phyloP scores from a whole-genome alignment of 2,797 vertebrate species.

The Limnodromus scolopaceus region DNA sequence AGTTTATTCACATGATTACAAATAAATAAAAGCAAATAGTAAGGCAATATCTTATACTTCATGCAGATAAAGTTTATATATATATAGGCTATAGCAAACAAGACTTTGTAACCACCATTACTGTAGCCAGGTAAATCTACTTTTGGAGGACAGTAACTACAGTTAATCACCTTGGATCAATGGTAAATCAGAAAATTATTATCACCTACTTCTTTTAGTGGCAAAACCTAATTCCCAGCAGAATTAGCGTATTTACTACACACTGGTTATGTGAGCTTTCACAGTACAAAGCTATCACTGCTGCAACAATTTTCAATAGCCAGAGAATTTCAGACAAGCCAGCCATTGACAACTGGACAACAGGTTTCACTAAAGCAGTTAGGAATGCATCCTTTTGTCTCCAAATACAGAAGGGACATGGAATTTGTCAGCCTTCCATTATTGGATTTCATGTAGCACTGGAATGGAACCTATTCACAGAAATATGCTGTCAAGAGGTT shows the following conservation, averaged over 20 bases:
- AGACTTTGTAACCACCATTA: neutral
- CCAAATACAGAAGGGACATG: slow-evolving; percentile 43
- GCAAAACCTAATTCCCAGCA: neutral
- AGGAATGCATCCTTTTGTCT: neutral
- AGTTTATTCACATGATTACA: neutral
- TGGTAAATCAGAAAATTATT: neutral
- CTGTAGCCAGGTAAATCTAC: neutral
- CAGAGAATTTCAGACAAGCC: neutral
- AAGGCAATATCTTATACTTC: neutral
- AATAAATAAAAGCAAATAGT: neutral
- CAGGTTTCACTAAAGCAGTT: neutral
- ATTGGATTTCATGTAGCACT: slow-evolving; percentile 76
- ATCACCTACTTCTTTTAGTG: neutral
- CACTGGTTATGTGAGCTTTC: neutral
- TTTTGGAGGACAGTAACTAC: neutral
- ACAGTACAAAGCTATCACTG: neutral
- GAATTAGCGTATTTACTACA: neutral
- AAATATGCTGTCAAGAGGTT: slow-evolving; percentile 40
- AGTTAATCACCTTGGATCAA: neutral
- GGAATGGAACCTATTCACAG: slow-evolving; percentile 63
- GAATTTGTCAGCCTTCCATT: slow-evolving; percentile 23
- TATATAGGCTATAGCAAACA: neutral
- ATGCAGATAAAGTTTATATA: neutral
- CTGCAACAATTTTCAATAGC: neutral
- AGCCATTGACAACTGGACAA: neutral